A percentile compares a stretch with the other conserved stretches of the same genome.
These are phyloP conservation scores for Malurus splendens DNA, from an alignment of 2,797 vertebrate genomes.

Conservation along the genomic window DNA sequence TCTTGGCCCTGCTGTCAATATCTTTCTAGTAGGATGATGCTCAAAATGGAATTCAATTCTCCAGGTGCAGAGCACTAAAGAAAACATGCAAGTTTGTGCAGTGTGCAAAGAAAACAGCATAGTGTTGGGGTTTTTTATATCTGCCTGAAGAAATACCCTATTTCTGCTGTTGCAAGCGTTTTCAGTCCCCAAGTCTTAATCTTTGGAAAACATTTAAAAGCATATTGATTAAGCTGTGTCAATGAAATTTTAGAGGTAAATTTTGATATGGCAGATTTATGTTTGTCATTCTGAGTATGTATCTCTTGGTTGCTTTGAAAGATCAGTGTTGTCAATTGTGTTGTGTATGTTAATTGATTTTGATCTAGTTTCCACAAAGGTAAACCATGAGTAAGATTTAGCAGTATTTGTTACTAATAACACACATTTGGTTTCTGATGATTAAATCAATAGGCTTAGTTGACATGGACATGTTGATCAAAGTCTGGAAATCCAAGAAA, in stretches of 20 bases:
- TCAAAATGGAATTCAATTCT: neutral
- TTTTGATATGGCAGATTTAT: neutral
- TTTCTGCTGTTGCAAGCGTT: neutral
- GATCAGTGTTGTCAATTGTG: neutral
- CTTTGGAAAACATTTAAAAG: neutral
- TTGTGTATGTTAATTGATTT: neutral
- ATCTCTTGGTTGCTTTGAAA: neutral
- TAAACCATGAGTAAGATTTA: neutral
- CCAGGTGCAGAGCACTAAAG: neutral
- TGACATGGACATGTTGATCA: neutral
- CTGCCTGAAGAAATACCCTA: neutral
- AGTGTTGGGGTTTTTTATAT: neutral
- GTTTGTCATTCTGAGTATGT: neutral
- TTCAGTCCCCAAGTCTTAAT: neutral
- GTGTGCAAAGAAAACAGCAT: neutral
- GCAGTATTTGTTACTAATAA: neutral
- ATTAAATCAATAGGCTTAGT: slow-evolving; percentile 10
- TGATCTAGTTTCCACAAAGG: neutral
- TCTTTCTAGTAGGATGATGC: neutral
- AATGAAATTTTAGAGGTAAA: neutral
- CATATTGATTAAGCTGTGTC: neutral
- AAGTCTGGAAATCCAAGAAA: slow-evolving; percentile 18
- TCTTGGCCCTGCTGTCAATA: neutral
- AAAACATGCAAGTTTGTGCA: neutral
- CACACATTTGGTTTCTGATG: neutral